Evolutionary conservation across 2,888 invertebrate species (phyloP), one percentile per base, ranked within the genome.

Genomic region (Sinodicranocentrus sp.): DNA sequence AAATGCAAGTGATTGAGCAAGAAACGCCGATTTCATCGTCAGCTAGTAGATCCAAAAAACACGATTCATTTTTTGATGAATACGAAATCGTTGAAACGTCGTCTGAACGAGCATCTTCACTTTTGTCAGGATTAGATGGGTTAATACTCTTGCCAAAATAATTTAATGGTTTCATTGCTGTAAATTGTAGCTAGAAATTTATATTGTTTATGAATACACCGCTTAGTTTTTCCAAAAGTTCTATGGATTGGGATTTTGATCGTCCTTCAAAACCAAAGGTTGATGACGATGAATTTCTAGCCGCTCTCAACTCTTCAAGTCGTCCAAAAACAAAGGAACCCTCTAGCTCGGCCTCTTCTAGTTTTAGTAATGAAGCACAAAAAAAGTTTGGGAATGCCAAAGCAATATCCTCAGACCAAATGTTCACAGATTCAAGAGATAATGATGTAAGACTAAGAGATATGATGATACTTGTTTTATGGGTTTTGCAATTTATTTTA

Each of bases 321-420:
- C 77, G 84, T 48, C 87, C 86, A 39, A 88, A 86, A 67, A 86
- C 87, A 10, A 44, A 76, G 19, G 86, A 87, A 44, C 85, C 85
- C 26, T 17, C 82, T 5, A 85, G 79, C 13, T 52, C 59, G 83
- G 52, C 52, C 8, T 39, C 88, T 15, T 54, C 85, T n/a, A 88
- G 87, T 23, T 91, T 92, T 6, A 93, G 94, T 61, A 95, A 95
- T 89, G 94, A 95, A 84, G 97, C 97, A 23, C 96, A 96, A 91
- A 97, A 96, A 91, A 99, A 99, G 92, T 99, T 99, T 91, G 98
- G 97, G 68, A 94, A 95, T 89, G 98, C 99, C 1, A 99, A 99
- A 91, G 96, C 98, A 15, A 99, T 99, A 90, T 98, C 98, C 82
- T 99, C 99, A 0, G 97, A 98, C 90, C 98, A 98, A 92, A 98